Conservation (phyloP, 2,888 invertebrate species). For the Eupithecia dodoneata region DNA sequence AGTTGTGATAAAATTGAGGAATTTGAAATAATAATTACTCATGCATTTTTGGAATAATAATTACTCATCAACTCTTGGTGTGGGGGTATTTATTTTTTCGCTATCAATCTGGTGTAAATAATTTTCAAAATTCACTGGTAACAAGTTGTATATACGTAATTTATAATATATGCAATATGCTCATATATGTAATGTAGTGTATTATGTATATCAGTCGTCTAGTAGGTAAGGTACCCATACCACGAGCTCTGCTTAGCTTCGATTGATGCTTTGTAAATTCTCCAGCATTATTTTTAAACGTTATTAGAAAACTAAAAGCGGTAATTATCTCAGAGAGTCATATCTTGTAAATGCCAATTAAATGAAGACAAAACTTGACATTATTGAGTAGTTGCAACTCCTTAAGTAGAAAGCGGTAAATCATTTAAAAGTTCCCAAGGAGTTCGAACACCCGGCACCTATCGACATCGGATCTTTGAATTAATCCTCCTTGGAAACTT, state of each 20-base stretch:
- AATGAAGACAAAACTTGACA: conserved; percentile 15
- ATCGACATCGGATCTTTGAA: conserved; percentile 51
- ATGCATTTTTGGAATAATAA: not conserved
- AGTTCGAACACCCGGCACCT: conserved; percentile 41
- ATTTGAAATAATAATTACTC: not conserved
- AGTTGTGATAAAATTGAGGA: not conserved
- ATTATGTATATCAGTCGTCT: too few relatives aligned
- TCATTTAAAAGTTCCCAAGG: conserved; percentile 42
- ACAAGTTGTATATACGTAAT: too few relatives aligned
- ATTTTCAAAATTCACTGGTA: too few relatives aligned
- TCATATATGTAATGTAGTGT: too few relatives aligned
- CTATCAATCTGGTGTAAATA: too few relatives aligned
- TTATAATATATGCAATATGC: too few relatives aligned
- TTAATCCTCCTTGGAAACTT: conserved; percentile 78
- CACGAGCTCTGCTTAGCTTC: too few relatives aligned
- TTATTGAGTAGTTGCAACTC: conserved; percentile 18
- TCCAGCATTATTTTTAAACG: too few relatives aligned
- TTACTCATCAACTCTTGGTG: too few relatives aligned
- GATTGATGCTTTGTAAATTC: too few relatives aligned
- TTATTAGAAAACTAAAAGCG: not conserved
- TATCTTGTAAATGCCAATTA: not conserved
- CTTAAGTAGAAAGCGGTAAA: conserved; percentile 37
- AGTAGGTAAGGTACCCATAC: too few relatives aligned
- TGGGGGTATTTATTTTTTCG: too few relatives aligned
- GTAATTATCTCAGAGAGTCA: not conserved